Conservation (phyloP, 2,113 vertebrate species). For the Laterallus jamaicensis region DNA sequence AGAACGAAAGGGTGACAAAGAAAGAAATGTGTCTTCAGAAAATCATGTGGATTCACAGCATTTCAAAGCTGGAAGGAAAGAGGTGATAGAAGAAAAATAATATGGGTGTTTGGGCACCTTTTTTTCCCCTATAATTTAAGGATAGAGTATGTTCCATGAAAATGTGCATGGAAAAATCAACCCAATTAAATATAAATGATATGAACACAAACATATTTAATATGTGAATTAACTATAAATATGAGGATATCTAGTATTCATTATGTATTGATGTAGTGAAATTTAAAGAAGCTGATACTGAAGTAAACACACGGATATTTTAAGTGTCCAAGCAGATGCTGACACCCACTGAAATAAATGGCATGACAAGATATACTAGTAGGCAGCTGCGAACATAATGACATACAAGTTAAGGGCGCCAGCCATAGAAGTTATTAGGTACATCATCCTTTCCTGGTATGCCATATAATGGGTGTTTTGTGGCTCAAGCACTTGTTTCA, state of each 20-base stretch:
- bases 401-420: neutral
- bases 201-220: neutral
- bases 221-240: neutral
- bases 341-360: neutral
- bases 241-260: neutral
- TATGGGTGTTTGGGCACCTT: neutral
- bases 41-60: rapidly evolving
- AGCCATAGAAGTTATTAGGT: neutral
- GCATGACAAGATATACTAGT: neutral
- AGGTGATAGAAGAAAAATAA: neutral
- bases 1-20: neutral
- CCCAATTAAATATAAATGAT: neutral
- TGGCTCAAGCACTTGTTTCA: neutral
- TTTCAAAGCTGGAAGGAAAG: neutral
- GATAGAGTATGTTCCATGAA: rapidly evolving
- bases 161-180: neutral
- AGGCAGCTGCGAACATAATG: neutral
- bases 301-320: neutral
- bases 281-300: neutral
- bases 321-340: neutral
- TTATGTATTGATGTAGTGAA: neutral
- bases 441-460: rapidly evolving
- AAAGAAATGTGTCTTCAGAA: neutral
- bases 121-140: neutral
- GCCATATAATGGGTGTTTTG: rapidly evolving